Evolutionary conservation across 2,888 invertebrate species (phyloP).

Genomic region (Drepana falcataria): DNA sequence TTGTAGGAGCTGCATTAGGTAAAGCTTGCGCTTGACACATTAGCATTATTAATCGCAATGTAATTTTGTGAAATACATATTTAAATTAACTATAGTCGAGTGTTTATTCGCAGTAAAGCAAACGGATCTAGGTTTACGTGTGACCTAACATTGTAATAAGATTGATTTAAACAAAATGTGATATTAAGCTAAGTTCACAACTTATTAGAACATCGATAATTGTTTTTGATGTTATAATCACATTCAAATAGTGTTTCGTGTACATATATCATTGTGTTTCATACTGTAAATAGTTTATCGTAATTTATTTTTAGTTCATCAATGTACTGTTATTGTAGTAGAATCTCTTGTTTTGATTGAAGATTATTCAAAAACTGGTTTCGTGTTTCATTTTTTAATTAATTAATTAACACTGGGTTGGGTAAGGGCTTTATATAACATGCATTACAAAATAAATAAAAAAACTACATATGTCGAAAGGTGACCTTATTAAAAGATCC

Average conservation of each 20-base stretch:
- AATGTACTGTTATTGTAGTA: neutral
- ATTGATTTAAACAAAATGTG: slow-evolving; percentile 44
- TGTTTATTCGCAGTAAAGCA: no score
- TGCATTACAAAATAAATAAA: slow-evolving; percentile 3
- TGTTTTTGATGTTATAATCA: slow-evolving; percentile 7
- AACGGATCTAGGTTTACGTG: neutral
- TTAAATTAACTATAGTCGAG: no score
- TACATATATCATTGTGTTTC: slow-evolving; percentile 23
- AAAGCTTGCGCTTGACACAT: no score
- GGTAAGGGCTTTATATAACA: slow-evolving; percentile 1
- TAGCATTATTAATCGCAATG: no score
- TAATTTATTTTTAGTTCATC: slow-evolving; percentile 12
- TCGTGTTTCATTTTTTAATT: slow-evolving; percentile 3
- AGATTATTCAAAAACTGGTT: neutral
- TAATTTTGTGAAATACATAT: no score
- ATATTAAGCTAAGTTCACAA: slow-evolving; percentile 55
- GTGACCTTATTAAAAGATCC: no score
- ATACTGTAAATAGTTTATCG: slow-evolving; percentile 16
- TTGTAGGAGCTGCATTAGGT: no score
- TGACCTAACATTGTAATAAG: slow-evolving; percentile 5
- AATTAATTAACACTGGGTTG: neutral
- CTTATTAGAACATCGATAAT: slow-evolving; percentile 24
- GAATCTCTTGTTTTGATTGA: neutral
- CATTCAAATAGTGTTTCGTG: slow-evolving; percentile 19
- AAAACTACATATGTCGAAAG: neutral